Conservation (phyloP, 2,888 invertebrate genomes). For the Tubulanus polymorphus region DNA sequence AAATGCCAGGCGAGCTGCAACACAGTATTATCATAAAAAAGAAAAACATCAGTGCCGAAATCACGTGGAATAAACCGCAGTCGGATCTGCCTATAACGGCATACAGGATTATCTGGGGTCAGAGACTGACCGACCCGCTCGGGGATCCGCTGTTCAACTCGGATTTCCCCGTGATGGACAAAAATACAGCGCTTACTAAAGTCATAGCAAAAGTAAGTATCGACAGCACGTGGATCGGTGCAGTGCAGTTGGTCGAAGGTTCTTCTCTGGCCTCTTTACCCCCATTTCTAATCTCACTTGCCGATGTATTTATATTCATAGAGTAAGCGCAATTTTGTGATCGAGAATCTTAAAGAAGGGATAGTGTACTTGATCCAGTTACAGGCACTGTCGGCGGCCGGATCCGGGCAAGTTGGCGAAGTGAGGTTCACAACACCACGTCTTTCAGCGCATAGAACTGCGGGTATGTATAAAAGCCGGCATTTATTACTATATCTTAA, state of each 20-base stretch:
- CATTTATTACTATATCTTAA: no score
- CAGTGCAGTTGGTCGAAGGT: no score
- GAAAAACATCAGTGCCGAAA: conserved; percentile 21
- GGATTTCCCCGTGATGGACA: not conserved
- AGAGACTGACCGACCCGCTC: not conserved
- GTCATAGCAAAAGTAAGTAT: not conserved
- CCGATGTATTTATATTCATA: not conserved
- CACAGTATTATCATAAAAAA: conserved; percentile 21
- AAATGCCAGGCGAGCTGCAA: conserved; percentile 17
- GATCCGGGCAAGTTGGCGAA: not conserved
- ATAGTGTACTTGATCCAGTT: not conserved
- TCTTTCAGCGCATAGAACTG: no score
- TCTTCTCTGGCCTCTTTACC: no score
- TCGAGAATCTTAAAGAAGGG: not conserved
- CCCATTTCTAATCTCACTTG: no score
- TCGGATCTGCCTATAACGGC: conserved; percentile 20
- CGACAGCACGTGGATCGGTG: no score
- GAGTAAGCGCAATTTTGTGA: not conserved
- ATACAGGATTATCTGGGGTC: conserved; percentile 23
- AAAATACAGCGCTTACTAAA: not conserved
- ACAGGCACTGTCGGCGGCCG: not conserved
- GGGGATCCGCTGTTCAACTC: not conserved
- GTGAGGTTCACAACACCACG: not conserved
- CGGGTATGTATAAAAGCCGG: no score
- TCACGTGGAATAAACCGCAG: conserved; percentile 22